These are phyloP conservation scores for Caradrina clavipalpis DNA, from an alignment of 2,888 invertebrate genomes.

Conservation along the genomic window DNA sequence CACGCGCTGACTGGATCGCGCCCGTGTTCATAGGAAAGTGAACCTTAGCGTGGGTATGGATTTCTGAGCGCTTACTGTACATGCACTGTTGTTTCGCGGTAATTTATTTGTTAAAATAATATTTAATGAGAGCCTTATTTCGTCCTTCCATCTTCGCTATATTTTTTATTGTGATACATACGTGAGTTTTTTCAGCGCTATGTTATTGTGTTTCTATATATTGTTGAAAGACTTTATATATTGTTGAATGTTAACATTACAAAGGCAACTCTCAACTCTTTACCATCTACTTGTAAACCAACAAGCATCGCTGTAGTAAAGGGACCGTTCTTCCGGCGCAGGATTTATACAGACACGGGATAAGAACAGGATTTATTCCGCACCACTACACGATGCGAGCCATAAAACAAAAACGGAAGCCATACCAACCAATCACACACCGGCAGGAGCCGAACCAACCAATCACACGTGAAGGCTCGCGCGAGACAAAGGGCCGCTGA, in stretches of 20 bases:
- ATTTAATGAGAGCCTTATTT: not conserved
- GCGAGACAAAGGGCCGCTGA: constrained; percentile 57
- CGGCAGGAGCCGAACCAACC: constrained; percentile 43
- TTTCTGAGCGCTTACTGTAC: too few species aligned
- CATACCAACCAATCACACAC: constrained; percentile 45
- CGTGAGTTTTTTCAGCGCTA: too few species aligned
- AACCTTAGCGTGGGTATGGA: too few species aligned
- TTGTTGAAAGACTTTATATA: not conserved
- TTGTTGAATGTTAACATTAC: too few species aligned
- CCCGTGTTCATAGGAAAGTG: too few species aligned
- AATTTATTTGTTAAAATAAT: not conserved
- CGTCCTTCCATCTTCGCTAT: not conserved
- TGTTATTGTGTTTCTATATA: too few species aligned
- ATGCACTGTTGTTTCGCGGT: not conserved
- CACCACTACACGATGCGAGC: constrained; percentile 39
- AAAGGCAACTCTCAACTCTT: not conserved
- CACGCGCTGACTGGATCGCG: too few species aligned
- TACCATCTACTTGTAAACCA: constrained; percentile 33
- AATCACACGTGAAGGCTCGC: constrained; percentile 58
- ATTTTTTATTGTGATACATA: too few species aligned
- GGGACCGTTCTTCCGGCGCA: constrained; percentile 20
- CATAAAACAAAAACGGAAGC: constrained; percentile 59
- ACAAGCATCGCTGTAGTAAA: constrained; percentile 27
- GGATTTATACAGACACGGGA: constrained; percentile 44
- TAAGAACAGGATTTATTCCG: constrained; percentile 53